Percentiles rank a stretch among this genome's conserved stretches.
phyloP scores from a whole-genome alignment of 2,888 invertebrate genomes.

The Periphyllus acericola region DNA sequence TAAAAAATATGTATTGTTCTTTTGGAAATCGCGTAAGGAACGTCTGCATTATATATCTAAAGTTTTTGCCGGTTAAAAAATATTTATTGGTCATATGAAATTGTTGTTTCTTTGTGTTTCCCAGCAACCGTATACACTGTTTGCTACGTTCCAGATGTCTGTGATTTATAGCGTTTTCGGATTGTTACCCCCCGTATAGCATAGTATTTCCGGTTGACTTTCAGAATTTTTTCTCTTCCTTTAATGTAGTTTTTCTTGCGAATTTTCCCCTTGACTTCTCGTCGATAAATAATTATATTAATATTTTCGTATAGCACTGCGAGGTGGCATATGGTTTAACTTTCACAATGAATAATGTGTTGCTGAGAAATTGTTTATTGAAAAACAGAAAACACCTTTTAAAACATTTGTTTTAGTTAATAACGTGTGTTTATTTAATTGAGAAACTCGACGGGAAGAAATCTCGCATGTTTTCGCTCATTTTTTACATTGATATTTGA shows the following conservation, averaged over 20 bases:
- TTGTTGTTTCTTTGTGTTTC: background rate
- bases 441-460: background rate
- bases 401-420: background rate
- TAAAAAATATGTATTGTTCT: no score
- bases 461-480: background rate
- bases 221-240: slow-evolving; percentile 46
- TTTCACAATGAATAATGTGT: slow-evolving; percentile 23
- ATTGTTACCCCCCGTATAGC: background rate
- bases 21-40: background rate
- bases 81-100: slow-evolving; percentile 15
- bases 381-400: background rate
- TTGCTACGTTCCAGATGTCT: slow-evolving; percentile 38
- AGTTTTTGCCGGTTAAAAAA: background rate
- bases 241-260: slow-evolving; percentile 41
- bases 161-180: slow-evolving; percentile 47
- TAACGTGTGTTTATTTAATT: background rate
- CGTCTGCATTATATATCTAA: background rate
- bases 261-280: slow-evolving; percentile 24
- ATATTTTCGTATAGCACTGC: background rate
- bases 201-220: slow-evolving; percentile 37
- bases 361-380: background rate
- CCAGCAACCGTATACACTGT: slow-evolving; percentile 11
- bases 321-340: background rate
- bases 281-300: slow-evolving; percentile 41
- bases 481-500: background rate